phyloP scores from a whole-genome alignment of 1,140 invertebrate genomes.

The Branchinecta lindahli region DNA sequence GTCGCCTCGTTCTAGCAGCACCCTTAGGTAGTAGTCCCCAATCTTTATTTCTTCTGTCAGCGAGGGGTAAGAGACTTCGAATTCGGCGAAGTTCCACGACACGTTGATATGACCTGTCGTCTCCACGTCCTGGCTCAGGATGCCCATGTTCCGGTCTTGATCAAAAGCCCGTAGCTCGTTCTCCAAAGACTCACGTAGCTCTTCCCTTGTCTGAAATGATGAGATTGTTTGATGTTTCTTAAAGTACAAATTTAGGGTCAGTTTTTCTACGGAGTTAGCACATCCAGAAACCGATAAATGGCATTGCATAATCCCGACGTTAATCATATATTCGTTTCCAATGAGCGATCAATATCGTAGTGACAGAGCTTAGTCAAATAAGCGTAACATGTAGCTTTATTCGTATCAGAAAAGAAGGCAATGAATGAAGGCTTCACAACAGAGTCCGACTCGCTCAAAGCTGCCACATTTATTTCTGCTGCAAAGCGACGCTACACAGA shows the following conservation, averaged over 20 bases:
- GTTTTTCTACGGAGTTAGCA: neutral
- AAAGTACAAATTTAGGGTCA: neutral
- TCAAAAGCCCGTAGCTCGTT: conserved; percentile 82
- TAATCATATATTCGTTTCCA: too few relatives aligned
- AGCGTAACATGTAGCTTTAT: too few relatives aligned
- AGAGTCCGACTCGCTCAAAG: too few relatives aligned
- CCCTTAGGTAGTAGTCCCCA: conserved; percentile 91
- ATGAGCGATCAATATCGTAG: too few relatives aligned
- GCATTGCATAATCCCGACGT: neutral
- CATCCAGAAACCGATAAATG: neutral
- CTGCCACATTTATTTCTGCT: too few relatives aligned
- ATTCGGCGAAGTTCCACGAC: conserved; percentile 96
- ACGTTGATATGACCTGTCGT: conserved; percentile 40
- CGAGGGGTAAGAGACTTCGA: conserved; percentile 84
- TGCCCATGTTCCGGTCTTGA: conserved; percentile 71
- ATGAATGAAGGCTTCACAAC: too few relatives aligned
- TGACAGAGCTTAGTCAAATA: too few relatives aligned
- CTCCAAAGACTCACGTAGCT: conserved; percentile 77
- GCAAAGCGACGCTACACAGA: too few relatives aligned
- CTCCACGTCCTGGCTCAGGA: conserved; percentile 31
- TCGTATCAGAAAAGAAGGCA: too few relatives aligned
- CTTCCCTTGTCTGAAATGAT: conserved; percentile 66
- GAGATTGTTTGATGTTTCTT: conserved; percentile 18
- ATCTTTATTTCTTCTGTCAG: conserved; percentile 93
- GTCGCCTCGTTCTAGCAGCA: conserved; percentile 75